These are phyloP conservation scores for Eupithecia exiguata DNA, from an alignment of 2,888 invertebrate genomes.

Conservation along the genomic window DNA sequence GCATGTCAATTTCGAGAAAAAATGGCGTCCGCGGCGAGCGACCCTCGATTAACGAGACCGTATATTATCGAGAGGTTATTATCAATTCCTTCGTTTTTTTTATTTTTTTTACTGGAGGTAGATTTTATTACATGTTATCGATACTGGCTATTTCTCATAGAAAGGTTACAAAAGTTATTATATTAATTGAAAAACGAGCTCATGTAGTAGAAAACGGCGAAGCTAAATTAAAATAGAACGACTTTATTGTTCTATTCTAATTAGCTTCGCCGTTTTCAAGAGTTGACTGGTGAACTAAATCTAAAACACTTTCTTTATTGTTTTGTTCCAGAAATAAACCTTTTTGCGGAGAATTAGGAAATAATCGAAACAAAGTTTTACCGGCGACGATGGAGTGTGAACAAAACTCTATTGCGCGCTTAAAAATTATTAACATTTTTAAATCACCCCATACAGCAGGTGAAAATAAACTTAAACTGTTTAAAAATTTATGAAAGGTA, in stretches of 20 bases:
- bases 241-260: background rate
- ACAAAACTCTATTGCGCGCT: background rate
- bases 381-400: background rate
- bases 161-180: background rate
- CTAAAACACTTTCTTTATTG: background rate
- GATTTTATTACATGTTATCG: conserved; percentile 14
- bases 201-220: background rate
- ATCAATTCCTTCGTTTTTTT: conserved; percentile 43
- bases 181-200: background rate
- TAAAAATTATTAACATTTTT: background rate
- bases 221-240: no score
- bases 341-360: no score
- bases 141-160: background rate
- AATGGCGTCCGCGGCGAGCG: conserved; percentile 62
- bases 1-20: conserved; percentile 74
- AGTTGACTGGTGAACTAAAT: background rate
- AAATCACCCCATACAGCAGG: background rate
- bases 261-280: background rate
- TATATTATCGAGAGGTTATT: conserved; percentile 33
- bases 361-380: background rate
- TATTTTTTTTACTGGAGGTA: conserved; percentile 18
- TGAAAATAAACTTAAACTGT: background rate
- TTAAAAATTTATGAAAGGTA: background rate
- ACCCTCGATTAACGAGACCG: conserved; percentile 55
- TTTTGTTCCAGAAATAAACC: no score